These are phyloP conservation scores for Piscicola geometra DNA, from an alignment of 2,888 invertebrate species.

Conservation along the genomic window DNA sequence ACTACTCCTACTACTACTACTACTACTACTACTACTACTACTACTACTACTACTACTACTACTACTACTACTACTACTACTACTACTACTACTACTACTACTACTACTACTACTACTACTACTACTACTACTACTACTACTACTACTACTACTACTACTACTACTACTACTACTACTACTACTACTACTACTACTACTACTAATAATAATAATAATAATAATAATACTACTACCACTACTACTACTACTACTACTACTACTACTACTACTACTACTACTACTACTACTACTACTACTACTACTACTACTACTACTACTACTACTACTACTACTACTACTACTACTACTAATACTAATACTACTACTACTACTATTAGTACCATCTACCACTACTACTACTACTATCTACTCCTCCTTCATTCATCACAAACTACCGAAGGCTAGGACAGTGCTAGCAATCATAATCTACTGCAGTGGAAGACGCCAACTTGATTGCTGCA, in stretches of 20 bases:
- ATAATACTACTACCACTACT: no score
- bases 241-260: not conserved
- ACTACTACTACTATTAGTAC: not conserved
- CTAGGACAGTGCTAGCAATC: no score
- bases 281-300: not conserved
- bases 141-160: not conserved
- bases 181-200: no score
- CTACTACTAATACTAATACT: no score
- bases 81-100: not conserved
- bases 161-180: not conserved
- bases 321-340: no score
- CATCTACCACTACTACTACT: no score
- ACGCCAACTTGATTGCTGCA: no score
- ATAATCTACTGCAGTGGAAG: no score
- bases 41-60: not conserved
- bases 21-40: constrained; percentile 5
- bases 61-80: not conserved
- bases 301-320: not conserved
- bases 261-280: not conserved
- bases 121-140: not conserved
- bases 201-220: no score
- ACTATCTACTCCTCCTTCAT: no score
- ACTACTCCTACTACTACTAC: no score
- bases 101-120: not conserved
- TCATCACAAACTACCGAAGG: no score